Percentiles rank a stretch among this genome's conserved stretches.
Conservation (phyloP, 2,113 vertebrate genomes). For the Connochaetes taurinus region DNA sequence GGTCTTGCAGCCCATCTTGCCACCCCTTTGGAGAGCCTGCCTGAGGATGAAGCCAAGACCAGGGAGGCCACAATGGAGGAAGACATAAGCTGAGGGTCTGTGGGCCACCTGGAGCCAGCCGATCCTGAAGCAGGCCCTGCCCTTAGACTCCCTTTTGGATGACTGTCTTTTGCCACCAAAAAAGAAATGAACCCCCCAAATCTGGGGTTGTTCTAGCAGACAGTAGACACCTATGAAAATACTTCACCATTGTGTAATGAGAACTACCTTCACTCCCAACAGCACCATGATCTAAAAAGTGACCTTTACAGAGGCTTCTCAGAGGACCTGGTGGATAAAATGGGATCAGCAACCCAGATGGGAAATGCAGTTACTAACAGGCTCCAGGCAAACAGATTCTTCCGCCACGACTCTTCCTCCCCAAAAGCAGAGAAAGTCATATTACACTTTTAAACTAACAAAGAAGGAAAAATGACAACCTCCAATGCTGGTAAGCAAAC, state of each 20-base stretch:
- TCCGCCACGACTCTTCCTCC: not conserved
- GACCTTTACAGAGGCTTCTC: not conserved
- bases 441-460: not conserved
- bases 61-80: not conserved
- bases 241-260: fast-evolving
- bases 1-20: not conserved
- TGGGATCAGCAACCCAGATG: not conserved
- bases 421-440: not conserved
- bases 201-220: not conserved
- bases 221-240: fast-evolving
- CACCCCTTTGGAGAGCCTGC: not conserved
- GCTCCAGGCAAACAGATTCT: not conserved
- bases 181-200: not conserved
- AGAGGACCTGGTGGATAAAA: not conserved
- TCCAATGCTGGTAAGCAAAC: not conserved
- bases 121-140: not conserved
- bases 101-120: not conserved
- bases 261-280: not conserved
- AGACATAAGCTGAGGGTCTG: not conserved
- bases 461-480: not conserved
- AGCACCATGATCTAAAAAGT: not conserved
- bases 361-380: not conserved
- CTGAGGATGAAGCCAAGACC: not conserved
- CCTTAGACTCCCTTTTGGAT: not conserved
- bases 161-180: not conserved